phyloP scores from a whole-genome alignment of 2,113 vertebrate species.

The Chloropsis cyanopogon region DNA sequence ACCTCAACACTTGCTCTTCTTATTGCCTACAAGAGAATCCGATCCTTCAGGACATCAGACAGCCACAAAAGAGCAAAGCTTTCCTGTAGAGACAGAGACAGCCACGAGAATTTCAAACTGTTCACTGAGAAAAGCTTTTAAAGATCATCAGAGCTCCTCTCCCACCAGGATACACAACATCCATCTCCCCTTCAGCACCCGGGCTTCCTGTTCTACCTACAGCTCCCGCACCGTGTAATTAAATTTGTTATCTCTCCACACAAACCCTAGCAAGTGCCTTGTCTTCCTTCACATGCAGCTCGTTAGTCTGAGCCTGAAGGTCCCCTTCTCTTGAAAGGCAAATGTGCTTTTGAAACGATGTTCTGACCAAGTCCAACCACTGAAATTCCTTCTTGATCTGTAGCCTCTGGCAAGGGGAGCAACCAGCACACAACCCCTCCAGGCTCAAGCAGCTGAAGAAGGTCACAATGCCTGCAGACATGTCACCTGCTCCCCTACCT shows the following conservation, averaged over 20 bases:
- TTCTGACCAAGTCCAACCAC: neutral
- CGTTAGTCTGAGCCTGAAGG: neutral
- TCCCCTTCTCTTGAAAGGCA: neutral
- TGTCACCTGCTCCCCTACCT: neutral
- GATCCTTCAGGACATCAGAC: neutral
- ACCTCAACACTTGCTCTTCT: neutral
- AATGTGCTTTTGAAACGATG: neutral
- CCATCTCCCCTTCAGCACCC: neutral
- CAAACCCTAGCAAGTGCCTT: neutral
- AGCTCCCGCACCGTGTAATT: neutral
- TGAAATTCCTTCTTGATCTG: neutral
- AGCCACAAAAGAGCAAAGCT: neutral
- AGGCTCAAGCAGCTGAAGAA: neutral
- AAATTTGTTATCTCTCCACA: neutral
- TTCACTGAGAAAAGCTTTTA: neutral
- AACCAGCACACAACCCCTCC: neutral
- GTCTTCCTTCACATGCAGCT: neutral
- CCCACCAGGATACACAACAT: neutral
- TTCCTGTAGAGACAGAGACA: neutral
- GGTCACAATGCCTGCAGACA: neutral
- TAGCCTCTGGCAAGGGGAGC: neutral
- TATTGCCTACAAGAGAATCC: neutral
- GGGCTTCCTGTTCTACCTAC: neutral
- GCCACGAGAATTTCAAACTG: neutral
- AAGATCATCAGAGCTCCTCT: neutral